phyloP scores from a whole-genome alignment of 2,113 vertebrate genomes.

The Leptobrachium leishanense region DNA sequence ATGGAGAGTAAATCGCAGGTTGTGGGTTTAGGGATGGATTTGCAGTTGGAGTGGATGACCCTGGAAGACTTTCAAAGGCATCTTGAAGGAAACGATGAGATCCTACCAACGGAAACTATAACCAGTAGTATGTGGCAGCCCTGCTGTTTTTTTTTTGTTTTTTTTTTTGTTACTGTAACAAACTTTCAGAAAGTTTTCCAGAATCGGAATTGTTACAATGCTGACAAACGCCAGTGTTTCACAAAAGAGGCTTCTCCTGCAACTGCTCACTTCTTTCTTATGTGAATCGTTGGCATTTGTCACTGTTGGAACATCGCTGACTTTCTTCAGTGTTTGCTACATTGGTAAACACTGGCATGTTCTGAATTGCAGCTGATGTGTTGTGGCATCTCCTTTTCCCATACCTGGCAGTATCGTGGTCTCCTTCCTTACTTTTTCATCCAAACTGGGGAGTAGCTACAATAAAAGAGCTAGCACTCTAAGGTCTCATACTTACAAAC shows the following conservation, averaged over 20 bases:
- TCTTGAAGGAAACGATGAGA: slow-evolving; percentile 87
- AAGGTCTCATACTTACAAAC: too few species aligned
- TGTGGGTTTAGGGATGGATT: slow-evolving; percentile 88
- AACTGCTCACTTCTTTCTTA: too few species aligned
- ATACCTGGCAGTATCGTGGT: too few species aligned
- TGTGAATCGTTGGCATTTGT: too few species aligned
- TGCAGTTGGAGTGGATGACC: slow-evolving; percentile 94
- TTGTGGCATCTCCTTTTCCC: background rate
- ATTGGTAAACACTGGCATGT: too few species aligned
- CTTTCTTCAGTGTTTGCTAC: too few species aligned
- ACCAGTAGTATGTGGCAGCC: slow-evolving; percentile 78
- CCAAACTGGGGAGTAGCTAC: too few species aligned
- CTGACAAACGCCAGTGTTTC: background rate
- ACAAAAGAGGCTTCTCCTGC: background rate
- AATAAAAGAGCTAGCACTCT: too few species aligned
- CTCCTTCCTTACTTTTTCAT: too few species aligned
- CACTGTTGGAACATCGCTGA: too few species aligned
- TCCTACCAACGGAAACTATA: slow-evolving; percentile 67
- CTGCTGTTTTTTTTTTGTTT: slow-evolving; percentile 7
- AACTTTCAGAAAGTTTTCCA: background rate
- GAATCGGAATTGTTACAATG: too few species aligned
- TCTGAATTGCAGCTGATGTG: too few species aligned
- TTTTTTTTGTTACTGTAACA: background rate
- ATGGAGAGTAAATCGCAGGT: slow-evolving; percentile 60
- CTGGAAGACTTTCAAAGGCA: slow-evolving; percentile 96